Evolutionary conservation across 1,140 invertebrate genomes (phyloP).

Genomic region (Trachymyrmex cornetzi): DNA sequence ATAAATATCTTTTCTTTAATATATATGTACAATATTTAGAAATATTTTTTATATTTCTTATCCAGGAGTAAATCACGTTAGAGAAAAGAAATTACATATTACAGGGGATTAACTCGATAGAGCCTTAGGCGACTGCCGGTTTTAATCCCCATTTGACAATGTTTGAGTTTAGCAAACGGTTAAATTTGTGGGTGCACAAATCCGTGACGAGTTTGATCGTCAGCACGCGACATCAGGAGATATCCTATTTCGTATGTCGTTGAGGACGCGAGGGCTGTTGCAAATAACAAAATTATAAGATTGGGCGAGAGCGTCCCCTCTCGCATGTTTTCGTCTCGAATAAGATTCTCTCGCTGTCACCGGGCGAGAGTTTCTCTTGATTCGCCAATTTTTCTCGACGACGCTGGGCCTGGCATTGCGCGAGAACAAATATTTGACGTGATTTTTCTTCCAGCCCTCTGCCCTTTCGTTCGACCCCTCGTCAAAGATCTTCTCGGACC

Average conservation of each 20-base stretch:
- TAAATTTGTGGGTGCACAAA: neutral
- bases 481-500: slow-evolving; percentile 29
- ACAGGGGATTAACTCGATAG: neutral
- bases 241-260: neutral
- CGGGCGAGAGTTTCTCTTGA: slow-evolving; percentile 66
- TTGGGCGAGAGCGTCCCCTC: neutral
- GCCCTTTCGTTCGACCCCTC: slow-evolving; percentile 62
- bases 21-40: neutral
- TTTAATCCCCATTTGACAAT: slow-evolving; percentile 51
- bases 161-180: slow-evolving; percentile 19
- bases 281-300: slow-evolving; percentile 57
- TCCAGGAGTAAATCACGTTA: neutral
- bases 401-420: slow-evolving; percentile 49
- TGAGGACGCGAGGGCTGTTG: neutral
- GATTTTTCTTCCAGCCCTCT: slow-evolving; percentile 73
- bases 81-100: neutral
- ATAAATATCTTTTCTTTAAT: no score
- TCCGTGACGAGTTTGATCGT: neutral
- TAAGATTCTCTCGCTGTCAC: slow-evolving; percentile 67
- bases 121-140: neutral
- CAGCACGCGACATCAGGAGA: neutral
- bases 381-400: slow-evolving; percentile 70
- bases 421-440: slow-evolving; percentile 73
- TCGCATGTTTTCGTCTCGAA: slow-evolving; percentile 35
- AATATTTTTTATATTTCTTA: neutral